These are phyloP conservation scores for Aporrectodea caliginosa DNA, from an alignment of 1,140 invertebrate genomes.

Conservation along the genomic window DNA sequence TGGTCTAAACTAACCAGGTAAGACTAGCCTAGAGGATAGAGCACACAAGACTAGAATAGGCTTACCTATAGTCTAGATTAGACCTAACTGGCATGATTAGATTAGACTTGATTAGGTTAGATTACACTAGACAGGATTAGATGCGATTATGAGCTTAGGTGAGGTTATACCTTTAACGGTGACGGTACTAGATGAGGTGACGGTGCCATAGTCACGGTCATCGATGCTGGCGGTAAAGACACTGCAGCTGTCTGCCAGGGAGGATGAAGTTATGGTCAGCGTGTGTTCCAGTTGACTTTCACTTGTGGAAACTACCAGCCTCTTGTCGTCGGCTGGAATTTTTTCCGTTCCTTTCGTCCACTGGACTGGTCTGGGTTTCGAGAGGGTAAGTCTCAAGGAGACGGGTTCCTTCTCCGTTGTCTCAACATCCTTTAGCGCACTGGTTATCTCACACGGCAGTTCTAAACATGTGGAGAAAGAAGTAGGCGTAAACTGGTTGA, in stretches of 20 bases:
- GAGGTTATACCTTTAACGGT: slow-evolving; percentile 36
- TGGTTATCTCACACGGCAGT: background rate
- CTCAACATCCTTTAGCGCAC: background rate
- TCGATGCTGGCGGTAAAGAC: slow-evolving; percentile 22
- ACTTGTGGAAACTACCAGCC: background rate
- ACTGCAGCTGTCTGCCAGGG: slow-evolving; percentile 29
- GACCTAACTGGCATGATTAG: no score
- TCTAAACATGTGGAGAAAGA: no score
- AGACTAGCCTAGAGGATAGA: no score
- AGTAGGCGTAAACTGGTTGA: no score
- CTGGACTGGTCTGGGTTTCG: background rate
- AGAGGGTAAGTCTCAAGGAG: background rate
- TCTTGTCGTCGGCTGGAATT: background rate
- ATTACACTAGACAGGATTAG: no score
- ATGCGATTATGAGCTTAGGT: no score
- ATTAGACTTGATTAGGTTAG: no score
- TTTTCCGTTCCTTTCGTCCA: background rate
- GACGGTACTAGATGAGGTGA: slow-evolving; percentile 11
- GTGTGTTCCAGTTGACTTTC: slow-evolving; percentile 15
- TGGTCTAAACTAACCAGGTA: no score
- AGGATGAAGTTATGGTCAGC: slow-evolving; percentile 22
- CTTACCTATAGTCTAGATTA: no score
- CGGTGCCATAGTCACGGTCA: slow-evolving; percentile 21
- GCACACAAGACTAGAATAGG: no score
- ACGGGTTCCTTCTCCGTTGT: background rate